A percentile compares a stretch with the other conserved stretches of the same genome.
These are phyloP conservation scores for Xyrauchen texanus DNA, from an alignment of 2,113 vertebrate species.

Conservation along the genomic window DNA sequence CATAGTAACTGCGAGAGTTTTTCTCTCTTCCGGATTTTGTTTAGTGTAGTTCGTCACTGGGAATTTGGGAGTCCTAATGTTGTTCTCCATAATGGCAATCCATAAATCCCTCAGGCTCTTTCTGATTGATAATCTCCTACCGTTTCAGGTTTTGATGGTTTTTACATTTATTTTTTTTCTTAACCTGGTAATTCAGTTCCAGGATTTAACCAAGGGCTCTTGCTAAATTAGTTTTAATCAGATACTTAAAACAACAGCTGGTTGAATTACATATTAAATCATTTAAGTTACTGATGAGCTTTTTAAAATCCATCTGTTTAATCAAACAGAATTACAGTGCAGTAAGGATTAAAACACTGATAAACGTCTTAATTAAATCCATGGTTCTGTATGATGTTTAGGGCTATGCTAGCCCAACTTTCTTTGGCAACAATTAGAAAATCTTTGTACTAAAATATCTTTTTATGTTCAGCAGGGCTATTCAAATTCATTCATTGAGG, in stretches of 20 bases:
- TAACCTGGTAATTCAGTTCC: neutral
- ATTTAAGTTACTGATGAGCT: conserved; percentile 42
- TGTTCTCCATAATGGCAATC: no score
- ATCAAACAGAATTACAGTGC: conserved; percentile 45
- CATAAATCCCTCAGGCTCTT: neutral
- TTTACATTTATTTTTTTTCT: neutral
- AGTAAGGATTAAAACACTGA: conserved; percentile 24
- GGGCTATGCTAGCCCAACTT: neutral
- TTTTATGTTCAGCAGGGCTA: no score
- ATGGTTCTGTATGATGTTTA: neutral
- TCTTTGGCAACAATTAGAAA: neutral
- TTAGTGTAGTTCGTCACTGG: no score
- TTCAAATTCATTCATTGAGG: no score
- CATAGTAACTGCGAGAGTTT: no score
- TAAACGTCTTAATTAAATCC: conserved; percentile 28
- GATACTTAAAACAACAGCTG: conserved; percentile 18
- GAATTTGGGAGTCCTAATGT: no score
- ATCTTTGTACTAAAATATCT: neutral
- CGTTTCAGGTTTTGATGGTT: neutral
- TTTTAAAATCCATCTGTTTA: conserved; percentile 44
- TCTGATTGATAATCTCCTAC: neutral
- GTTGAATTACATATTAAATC: conserved; percentile 43
- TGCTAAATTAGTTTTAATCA: conserved; percentile 28
- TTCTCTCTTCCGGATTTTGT: no score
- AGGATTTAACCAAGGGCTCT: neutral